Evolutionary conservation across 53 echinoderm and acorn worm species (phyloP).

Genomic region (Echinarachnius parma): DNA sequence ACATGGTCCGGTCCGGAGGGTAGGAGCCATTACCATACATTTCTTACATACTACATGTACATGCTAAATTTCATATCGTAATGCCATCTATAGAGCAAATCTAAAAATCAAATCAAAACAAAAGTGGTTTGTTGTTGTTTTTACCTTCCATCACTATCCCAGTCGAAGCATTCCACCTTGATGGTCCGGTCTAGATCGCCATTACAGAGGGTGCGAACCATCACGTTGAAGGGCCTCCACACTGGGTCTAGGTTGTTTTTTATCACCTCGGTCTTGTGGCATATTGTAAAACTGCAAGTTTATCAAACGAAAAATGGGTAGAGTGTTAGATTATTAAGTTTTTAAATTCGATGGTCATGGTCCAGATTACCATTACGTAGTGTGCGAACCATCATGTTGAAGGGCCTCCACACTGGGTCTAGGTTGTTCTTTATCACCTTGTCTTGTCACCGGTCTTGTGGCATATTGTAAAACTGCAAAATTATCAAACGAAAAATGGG

Average conservation of each 20-base stretch:
- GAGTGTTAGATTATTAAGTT: too few relatives aligned
- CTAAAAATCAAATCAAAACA: background rate
- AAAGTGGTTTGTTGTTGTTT: background rate
- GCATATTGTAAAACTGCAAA: constrained; percentile 82
- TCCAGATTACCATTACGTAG: constrained; percentile 94
- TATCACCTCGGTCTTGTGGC: constrained; percentile 93
- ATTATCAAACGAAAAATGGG: too few relatives aligned
- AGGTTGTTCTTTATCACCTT: constrained; percentile 92
- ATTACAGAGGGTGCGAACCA: constrained; percentile 86
- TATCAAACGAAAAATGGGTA: too few relatives aligned
- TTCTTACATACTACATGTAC: too few relatives aligned
- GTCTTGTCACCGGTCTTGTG: constrained; percentile 98
- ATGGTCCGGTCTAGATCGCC: constrained; percentile 94
- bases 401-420: constrained; percentile 84
- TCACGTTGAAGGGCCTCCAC: constrained; percentile 75
- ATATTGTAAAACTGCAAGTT: constrained; percentile 84
- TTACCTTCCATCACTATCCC: constrained; percentile 98
- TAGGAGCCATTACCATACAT: too few relatives aligned
- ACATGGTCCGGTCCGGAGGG: too few relatives aligned
- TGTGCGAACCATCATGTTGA: constrained; percentile 70
- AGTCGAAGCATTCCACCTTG: constrained; percentile 97
- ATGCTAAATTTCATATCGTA: too few relatives aligned
- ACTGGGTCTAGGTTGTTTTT: constrained; percentile 90
- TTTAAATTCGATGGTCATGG: too few relatives aligned
- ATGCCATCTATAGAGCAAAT: too few relatives aligned